Evolutionary conservation across 2,888 invertebrate genomes (phyloP), one percentile per base, ranked within the genome.

Genomic region (Orchesella flavescens): DNA sequence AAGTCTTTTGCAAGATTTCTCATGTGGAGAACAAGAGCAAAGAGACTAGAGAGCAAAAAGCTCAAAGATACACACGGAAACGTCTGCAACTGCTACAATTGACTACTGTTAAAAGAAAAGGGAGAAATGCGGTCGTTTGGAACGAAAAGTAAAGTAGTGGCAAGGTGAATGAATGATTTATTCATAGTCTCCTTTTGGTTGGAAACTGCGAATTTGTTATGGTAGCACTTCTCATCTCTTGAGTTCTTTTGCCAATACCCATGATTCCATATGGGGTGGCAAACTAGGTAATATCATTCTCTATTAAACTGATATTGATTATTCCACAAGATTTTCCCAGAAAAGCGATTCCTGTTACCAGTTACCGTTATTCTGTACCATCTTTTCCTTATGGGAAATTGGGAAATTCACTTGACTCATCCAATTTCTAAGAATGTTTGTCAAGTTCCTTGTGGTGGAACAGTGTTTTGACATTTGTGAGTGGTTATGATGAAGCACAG

Each of bases 101-200:
- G 66, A 74, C 73, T 80, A 46, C 66, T 66, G 71, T 34, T 57
- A 23, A 15, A 53, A 63, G 71, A 57, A 44, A 79, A 59, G 55
- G 55, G 44, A 53, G 68, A 49, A 81, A 76, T 76, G 82, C 57
- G 76, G 71, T 82, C 82, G 74, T 71, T 82, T 76, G 68, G 71
- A 72, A 81, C 57, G 23, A 57, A 78, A 49, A 83, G 77, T 66
- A 77, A 83, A 76, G 83, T 77, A 72, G 83, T 77, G 77, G 83
- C 76, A 83, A 83, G 77, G 83, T 83, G 83, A 83, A 83, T 83
- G 83, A 83, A 83, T 83, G 76, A 83, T 83, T 83, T 83, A 83
- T 83, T 83, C 83, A 83, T 82, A 24, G 71, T 77, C 57, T 21
- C 53, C 66, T 77, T 61, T 17, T 80, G 59, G 57, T 21, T n/a